Evolutionary conservation across 2,888 invertebrate genomes (phyloP).

Genomic region (Unio delphinus): DNA sequence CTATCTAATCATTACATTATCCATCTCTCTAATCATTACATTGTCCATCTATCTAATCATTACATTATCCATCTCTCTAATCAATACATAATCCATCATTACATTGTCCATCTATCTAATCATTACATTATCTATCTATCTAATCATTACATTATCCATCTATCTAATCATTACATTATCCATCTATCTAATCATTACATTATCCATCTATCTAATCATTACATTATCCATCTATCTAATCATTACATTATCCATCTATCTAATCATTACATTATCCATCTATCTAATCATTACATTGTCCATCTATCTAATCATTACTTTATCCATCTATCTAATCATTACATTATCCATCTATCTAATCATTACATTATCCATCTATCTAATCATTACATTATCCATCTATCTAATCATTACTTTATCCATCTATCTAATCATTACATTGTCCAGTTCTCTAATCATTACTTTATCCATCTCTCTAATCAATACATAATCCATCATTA

Average conservation of each 20-base stretch:
- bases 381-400: background rate
- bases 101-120: background rate
- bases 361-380: background rate
- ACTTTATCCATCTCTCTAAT: too few relatives aligned
- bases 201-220: background rate
- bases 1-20: background rate
- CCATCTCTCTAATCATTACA: background rate
- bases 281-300: background rate
- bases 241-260: background rate
- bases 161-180: background rate
- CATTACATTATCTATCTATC: background rate
- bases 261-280: conserved; percentile 3
- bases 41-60: background rate
- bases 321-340: conserved; percentile 1
- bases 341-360: background rate
- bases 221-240: conserved; percentile 2
- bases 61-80: background rate
- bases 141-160: background rate
- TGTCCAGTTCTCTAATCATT: too few relatives aligned
- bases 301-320: conserved; percentile 1
- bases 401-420: too few relatives aligned
- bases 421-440: too few relatives aligned
- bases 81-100: background rate
- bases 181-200: background rate
- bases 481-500: too few relatives aligned